phyloP scores from a whole-genome alignment of 1,140 invertebrate species.

The Trachymyrmex septentrionalis region DNA sequence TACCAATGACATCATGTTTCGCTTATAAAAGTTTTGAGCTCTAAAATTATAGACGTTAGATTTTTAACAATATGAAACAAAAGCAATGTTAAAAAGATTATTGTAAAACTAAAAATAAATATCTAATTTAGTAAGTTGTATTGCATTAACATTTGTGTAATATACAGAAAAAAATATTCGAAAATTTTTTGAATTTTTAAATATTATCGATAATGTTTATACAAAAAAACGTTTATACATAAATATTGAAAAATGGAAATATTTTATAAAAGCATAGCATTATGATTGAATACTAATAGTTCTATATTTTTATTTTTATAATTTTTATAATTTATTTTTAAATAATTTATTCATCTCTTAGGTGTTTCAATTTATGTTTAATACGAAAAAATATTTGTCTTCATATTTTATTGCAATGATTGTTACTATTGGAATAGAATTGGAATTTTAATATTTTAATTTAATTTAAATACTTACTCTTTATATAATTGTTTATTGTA shows the following conservation, averaged over 20 bases:
- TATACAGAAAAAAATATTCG: background rate
- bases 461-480: constrained; percentile 64
- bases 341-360: too few species aligned
- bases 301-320: too few species aligned
- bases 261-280: background rate
- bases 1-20: constrained; percentile 88
- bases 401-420: too few species aligned
- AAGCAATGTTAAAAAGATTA: background rate
- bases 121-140: background rate
- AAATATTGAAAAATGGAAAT: background rate
- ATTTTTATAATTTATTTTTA: too few species aligned
- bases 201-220: too few species aligned
- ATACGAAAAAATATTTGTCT: background rate
- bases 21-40: constrained; percentile 88
- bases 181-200: too few species aligned
- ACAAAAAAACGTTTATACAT: background rate
- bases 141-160: background rate
- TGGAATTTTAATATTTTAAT: background rate
- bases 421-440: too few species aligned
- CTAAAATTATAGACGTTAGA: constrained; percentile 82
- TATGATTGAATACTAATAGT: too few species aligned
- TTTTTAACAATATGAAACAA: background rate
- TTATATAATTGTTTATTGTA: constrained; percentile 77
- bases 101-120: background rate
- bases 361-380: background rate